Conservation (phyloP, 1,140 invertebrate species). For the Hycleus cichorii region DNA sequence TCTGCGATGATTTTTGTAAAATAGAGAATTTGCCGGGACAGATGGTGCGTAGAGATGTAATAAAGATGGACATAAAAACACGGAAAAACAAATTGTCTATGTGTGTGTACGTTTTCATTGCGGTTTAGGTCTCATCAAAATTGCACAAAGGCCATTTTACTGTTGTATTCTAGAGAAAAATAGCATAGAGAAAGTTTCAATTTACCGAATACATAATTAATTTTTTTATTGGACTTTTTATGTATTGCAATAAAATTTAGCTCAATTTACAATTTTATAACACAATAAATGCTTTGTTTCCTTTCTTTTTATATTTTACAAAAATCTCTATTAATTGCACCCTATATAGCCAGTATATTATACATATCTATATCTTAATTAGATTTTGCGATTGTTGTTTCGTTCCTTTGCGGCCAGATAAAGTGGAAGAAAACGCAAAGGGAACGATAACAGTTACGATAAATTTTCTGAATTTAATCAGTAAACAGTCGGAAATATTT, state of each 20-base stretch:
- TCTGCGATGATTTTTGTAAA: too few species aligned
- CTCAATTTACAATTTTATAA: conserved; percentile 14
- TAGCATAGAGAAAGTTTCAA: conserved; percentile 1
- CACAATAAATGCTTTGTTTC: not conserved
- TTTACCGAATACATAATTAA: conserved; percentile 14
- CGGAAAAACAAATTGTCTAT: conserved; percentile 13
- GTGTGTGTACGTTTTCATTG: not conserved
- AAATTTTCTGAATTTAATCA: too few species aligned
- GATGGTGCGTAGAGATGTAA: conserved; percentile 9
- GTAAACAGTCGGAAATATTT: too few species aligned
- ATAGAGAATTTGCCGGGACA: too few species aligned
- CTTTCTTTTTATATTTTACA: too few species aligned
- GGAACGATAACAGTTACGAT: too few species aligned
- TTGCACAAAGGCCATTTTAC: conserved; percentile 19
- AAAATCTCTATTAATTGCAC: too few species aligned
- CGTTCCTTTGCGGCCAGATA: too few species aligned
- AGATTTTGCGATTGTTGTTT: too few species aligned
- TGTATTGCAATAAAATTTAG: conserved; percentile 5
- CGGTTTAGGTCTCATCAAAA: conserved; percentile 21
- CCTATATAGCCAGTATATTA: too few species aligned
- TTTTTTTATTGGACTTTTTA: conserved; percentile 11
- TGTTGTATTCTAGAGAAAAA: not conserved
- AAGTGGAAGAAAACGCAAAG: too few species aligned
- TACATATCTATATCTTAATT: too few species aligned
- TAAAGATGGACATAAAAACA: conserved; percentile 24